Evolutionary conservation across 2,113 vertebrate species (phyloP), one percentile per base, ranked within the genome.

Genomic region (Bucco capensis): DNA sequence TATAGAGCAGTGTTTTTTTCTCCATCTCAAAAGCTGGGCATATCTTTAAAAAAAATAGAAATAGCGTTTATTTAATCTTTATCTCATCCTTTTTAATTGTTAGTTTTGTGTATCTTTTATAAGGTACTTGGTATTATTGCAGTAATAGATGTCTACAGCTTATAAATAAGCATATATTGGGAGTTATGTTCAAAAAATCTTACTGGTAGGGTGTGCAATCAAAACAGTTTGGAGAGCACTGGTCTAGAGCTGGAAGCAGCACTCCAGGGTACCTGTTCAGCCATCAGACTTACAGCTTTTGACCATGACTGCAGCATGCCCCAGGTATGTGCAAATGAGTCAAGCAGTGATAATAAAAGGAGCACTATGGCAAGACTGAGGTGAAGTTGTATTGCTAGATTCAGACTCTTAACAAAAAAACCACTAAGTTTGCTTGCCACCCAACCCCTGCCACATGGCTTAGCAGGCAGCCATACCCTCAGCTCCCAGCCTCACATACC

Each of bases 341-440:
- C 65, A 54, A 76, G 30, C 44, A 44, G 17, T 9, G 12, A 77
- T 17, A 33, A 25, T 0, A 1, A 50, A 58, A n/a, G 5, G 10
- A 65, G 40, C 14, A 47, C n/a, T n/a, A n/a, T n/a, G 64, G 22
- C 0, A 1, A 15, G 21, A 35, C 23, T 1, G 1, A 86, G 19
- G 31, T 28, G 33, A 81, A 42, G n/a, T 1, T 44, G 49, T 12
- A 22, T 19, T 54, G 46, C 31, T 22, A 12, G 18, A 65, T 15
- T 70, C 12, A 58, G 33, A 30, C 11, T n/a, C 53, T 21, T 28
- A 44, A 30, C 28, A 19, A 40, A 31, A 5, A 33, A 57, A 57
- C 30, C 0, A 4, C 22, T 10, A 27, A 12, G 1, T 33, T 64
- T 19, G 21, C 27, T 51, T 23, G 46, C 7, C 2, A 3, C 25